Percentiles rank a stretch among this genome's conserved stretches.
Conservation (phyloP, 2,113 vertebrate genomes). For the Tursiops truncatus region DNA sequence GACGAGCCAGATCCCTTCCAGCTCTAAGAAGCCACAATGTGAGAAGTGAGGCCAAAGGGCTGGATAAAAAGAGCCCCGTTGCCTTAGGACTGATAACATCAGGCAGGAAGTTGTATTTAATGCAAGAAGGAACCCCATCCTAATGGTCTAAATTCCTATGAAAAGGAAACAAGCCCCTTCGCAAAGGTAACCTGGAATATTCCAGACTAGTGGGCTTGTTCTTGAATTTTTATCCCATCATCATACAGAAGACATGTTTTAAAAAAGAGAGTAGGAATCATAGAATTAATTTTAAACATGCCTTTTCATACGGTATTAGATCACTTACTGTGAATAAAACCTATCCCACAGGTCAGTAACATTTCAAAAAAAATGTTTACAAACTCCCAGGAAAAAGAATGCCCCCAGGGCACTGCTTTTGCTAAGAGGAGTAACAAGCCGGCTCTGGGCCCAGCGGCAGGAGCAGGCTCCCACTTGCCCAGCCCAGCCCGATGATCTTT, state of each 20-base stretch:
- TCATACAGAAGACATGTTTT: not conserved
- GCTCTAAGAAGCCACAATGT: not conserved
- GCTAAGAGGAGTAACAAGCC: not conserved
- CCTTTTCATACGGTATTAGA: not conserved
- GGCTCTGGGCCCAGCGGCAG: no score
- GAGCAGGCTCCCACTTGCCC: not conserved
- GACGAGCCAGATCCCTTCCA: not conserved
- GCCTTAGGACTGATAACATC: not conserved
- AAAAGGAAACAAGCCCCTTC: not conserved
- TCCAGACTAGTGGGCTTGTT: not conserved
- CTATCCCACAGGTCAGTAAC: not conserved
- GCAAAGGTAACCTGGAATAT: not conserved
- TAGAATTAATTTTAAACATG: not conserved
- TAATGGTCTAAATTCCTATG: not conserved
- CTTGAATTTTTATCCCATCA: not conserved
- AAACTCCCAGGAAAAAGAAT: not conserved
- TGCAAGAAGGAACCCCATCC: not conserved
- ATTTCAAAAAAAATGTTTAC: not conserved
- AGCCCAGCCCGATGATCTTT: not conserved
- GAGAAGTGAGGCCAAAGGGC: not conserved
- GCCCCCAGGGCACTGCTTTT: no score
- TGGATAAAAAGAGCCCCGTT: no score
- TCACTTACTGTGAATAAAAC: not conserved
- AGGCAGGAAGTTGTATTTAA: not conserved
- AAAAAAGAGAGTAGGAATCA: not conserved